Evolutionary conservation across 2,113 vertebrate genomes (phyloP).

Genomic region (Grammomys dolichurus): DNA sequence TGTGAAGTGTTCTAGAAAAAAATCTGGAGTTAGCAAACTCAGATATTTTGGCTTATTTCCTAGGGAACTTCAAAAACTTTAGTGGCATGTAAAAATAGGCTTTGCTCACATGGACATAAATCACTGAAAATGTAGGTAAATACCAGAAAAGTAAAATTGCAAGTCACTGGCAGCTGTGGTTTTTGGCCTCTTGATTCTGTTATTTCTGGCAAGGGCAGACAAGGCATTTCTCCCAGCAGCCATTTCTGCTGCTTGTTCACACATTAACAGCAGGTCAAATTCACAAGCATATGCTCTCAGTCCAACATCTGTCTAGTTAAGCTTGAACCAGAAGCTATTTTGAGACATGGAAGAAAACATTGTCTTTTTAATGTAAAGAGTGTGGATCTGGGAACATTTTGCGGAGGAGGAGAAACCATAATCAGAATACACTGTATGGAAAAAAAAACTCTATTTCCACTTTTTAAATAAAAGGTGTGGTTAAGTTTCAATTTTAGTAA

Average conservation of each 20-base stretch:
- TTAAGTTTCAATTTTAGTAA: not conserved
- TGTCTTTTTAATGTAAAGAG: not conserved
- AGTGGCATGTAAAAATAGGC: not conserved
- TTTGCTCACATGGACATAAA: not conserved
- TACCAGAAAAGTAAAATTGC: not conserved
- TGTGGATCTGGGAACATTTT: not conserved
- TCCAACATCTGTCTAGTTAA: not conserved
- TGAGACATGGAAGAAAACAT: not conserved
- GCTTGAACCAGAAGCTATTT: not conserved
- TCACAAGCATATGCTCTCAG: not conserved
- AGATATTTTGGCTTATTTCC: conserved; percentile 1
- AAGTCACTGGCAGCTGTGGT: not conserved
- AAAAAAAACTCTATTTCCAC: not conserved
- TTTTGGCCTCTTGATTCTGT: not conserved
- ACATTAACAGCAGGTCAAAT: not conserved
- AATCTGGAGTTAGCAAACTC: too few species aligned
- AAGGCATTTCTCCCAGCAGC: not conserved
- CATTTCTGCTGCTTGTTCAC: not conserved
- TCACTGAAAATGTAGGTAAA: not conserved
- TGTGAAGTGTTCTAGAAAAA: not conserved
- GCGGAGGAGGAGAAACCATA: too few species aligned
- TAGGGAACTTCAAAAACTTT: not conserved
- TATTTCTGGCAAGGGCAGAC: not conserved
- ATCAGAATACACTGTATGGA: not conserved
- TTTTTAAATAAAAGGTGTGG: not conserved